Conservation (phyloP, 1,140 invertebrate species). For the Drosophila rhopaloa region DNA sequence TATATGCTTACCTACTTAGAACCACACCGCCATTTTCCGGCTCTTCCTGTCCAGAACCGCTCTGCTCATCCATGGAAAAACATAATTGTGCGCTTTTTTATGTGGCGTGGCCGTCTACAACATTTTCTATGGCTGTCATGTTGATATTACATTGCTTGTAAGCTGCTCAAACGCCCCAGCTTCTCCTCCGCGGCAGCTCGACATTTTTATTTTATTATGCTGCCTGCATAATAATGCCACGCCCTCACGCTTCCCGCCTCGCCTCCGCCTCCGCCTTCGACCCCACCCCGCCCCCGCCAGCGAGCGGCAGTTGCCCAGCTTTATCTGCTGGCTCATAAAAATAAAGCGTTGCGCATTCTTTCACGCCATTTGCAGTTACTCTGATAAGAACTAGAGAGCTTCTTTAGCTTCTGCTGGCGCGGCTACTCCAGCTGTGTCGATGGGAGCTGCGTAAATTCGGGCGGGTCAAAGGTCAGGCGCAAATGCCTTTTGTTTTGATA, state of each 20-base stretch:
- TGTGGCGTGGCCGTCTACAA: constrained; percentile 70
- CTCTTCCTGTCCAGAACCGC: constrained; percentile 16
- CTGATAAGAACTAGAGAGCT: constrained; percentile 76
- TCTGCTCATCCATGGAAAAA: constrained; percentile 37
- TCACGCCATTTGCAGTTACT: constrained; percentile 81
- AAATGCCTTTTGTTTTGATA: constrained; percentile 79
- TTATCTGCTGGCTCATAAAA: constrained; percentile 79
- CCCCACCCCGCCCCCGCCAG: background rate
- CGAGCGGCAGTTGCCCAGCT: constrained; percentile 32
- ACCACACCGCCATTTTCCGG: constrained; percentile 28
- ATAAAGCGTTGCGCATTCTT: constrained; percentile 83
- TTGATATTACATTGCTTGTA: constrained; percentile 79
- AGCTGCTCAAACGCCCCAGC: constrained; percentile 36
- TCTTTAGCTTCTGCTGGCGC: constrained; percentile 37
- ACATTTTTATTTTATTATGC: constrained; percentile 80
- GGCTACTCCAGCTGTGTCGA: constrained; percentile 13
- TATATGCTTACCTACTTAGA: constrained; percentile 58
- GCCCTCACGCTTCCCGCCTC: constrained; percentile 11
- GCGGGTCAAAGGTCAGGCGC: constrained; percentile 69
- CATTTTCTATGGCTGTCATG: constrained; percentile 75
- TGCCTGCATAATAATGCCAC: constrained; percentile 76
- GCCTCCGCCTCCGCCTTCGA: background rate
- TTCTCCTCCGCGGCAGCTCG: constrained; percentile 32
- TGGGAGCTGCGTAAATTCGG: constrained; percentile 11
- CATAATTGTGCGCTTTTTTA: constrained; percentile 78